Base-by-base conservation (phyloP, 1,140 invertebrate genomes). In the Ceratitis capitata region DNA sequence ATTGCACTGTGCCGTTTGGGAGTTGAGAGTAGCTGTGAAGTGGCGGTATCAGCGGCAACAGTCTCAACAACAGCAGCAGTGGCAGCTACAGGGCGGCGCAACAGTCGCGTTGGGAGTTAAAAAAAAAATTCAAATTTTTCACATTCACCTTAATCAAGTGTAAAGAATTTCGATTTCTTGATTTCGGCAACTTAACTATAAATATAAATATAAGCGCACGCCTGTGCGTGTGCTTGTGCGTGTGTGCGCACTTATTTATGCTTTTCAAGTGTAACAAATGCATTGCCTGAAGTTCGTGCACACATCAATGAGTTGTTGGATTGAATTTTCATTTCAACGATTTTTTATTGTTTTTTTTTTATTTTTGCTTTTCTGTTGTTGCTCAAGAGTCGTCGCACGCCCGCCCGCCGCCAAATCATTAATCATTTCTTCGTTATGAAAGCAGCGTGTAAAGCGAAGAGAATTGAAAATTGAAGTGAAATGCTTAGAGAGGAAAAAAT, bases 121-220 rank as follows among this genome's bases (percentile, higher is more conserved):
- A n/a, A 69, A 69, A 19, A 9, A 69, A 69, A 69, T 69, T 69
- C 61, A 69, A 69, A 69, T 69, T 69, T 69, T 69, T 69, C 61
- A 69, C 61, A 69, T 69, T 69, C 61, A 69, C 61, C 61, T 69
- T 69, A 69, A 69, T 69, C 61, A 69, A 69, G 61, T 69, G 61
- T 69, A 69, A 69, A 69, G 39, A 69, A 69, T 69, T 69, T 69
- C 61, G 61, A 69, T 69, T 69, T 19, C 61, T 69, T 69, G 61
- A 69, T 69, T 69, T 35, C 61, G 35, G 16, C 12, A 35, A 32
- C 61, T 69, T 19, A 69, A 69, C 61, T 61, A 19, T 19, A 53
- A 4, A 53, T 19, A 16, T 19, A 35, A 2, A 32, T 23, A 61
- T 0, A 10, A 12, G 26, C 29, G 23, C 3, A 23, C 56, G 26